Evolutionary conservation across 2,888 invertebrate species (phyloP), one percentile per base, ranked within the genome.

Genomic region (Drosophila pseudotakahashii): DNA sequence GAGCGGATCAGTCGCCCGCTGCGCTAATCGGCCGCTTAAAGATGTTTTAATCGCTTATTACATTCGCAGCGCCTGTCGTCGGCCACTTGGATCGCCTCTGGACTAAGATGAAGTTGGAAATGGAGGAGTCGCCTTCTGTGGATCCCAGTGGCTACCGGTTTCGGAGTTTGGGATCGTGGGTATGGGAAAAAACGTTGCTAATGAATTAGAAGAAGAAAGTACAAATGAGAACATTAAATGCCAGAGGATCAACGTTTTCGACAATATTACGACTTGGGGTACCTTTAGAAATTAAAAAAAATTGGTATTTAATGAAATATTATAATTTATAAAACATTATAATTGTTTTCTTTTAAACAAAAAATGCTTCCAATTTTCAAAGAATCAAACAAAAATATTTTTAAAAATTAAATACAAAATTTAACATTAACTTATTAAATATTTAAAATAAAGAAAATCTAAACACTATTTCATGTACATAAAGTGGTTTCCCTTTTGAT

Each of bases 1-100:
- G 11, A 53, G 3, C 57, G 60, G 60, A 44, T 60, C 26, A 44
- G 57, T 26, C 64, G 61, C 91, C 90, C 59, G 91, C 91, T 91
- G 91, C 71, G 92, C 81, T 91, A 91, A 91, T 90, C 79, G 81
- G 76, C 71, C 77, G 83, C 82, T 89, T 88, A 88, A 89, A 90
- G 79, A 88, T 90, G 85, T 86, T 88, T 90, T 90, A 84, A 84
- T 88, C 87, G 89, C 87, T 82, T 82, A 86, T 88, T 88, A 82
- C 87, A 82, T 83, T 88, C 81, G 82, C 75, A 76, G 42, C 62
- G 58, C 58, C 55, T 76, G 62, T 67, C 45, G 23, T 41, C 68
- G 66, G 32, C 7, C 44, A 32, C n/a, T 48, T 48, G 48, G 16
- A 34, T 11, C 11, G 34, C 34, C 34, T 11, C 34, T 16, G 19